Evolutionary conservation across 2,888 invertebrate species (phyloP).

Genomic region (Tanypteryx hageni): DNA sequence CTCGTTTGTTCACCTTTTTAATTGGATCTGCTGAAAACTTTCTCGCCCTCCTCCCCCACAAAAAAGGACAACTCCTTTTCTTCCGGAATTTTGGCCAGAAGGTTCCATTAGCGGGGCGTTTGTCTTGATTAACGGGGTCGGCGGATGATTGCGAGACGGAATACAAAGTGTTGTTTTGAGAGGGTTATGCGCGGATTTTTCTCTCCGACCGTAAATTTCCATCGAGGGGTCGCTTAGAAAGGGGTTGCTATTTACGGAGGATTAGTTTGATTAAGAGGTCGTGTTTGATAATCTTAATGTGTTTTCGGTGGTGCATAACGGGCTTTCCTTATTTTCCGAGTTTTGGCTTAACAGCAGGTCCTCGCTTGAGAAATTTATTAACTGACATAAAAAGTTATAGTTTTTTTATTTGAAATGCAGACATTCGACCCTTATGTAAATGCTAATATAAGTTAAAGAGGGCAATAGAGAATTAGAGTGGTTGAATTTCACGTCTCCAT

Average conservation of each 20-base stretch:
- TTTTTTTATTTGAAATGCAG: no score
- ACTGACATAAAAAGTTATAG: no score
- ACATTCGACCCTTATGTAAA: no score
- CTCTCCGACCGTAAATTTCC: not conserved
- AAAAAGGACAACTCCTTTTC: not conserved
- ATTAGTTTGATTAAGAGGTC: not conserved
- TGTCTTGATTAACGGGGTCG: conserved; percentile 8
- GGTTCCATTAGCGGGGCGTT: conserved; percentile 7
- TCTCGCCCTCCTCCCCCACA: not conserved
- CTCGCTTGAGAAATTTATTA: no score
- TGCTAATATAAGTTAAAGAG: no score
- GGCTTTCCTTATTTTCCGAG: not conserved
- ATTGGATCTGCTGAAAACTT: conserved; percentile 14
- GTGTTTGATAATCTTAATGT: not conserved
- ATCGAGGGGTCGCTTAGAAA: not conserved
- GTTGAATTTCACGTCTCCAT: no score
- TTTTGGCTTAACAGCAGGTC: not conserved
- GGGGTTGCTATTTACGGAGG: not conserved
- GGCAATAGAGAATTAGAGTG: no score
- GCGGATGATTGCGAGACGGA: conserved; percentile 1
- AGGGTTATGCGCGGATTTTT: not conserved
- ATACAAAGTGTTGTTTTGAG: not conserved
- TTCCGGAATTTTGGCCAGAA: not conserved
- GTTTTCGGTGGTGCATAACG: not conserved
- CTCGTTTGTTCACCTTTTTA: conserved; percentile 28